Evolutionary conservation across 2,888 invertebrate species (phyloP).

Genomic region (Phytoseiulus persimilis): DNA sequence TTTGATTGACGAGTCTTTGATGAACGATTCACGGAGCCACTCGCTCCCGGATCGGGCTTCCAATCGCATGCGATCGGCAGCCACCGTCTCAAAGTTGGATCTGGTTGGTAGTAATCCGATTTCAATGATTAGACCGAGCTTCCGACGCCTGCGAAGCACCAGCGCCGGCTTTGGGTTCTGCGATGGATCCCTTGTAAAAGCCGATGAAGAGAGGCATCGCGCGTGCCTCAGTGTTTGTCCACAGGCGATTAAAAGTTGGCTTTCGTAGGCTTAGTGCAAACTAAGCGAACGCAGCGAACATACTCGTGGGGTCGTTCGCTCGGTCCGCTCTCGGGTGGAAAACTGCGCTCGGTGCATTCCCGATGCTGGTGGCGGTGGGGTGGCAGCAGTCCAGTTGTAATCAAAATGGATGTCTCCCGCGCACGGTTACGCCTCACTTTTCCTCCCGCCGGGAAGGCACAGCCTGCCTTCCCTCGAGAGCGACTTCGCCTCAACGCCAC

Average conservation of each 20-base stretch:
- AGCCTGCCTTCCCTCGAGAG: background rate
- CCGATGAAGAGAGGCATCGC: background rate
- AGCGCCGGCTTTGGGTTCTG: background rate
- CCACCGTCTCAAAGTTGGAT: background rate
- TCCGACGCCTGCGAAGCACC: background rate
- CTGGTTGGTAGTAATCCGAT: background rate
- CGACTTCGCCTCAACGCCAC: background rate
- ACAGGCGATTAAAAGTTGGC: conserved; percentile 35
- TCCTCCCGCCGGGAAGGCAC: background rate
- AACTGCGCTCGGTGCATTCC: background rate
- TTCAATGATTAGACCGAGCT: background rate
- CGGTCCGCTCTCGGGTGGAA: background rate
- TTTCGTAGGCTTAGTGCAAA: conserved; percentile 10
- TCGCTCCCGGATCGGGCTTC: too few relatives aligned
- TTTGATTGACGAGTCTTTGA: too few relatives aligned
- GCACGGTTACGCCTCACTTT: conserved; percentile 5
- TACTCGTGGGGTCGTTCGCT: background rate
- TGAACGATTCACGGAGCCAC: too few relatives aligned
- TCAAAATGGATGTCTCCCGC: background rate
- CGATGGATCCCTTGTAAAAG: background rate
- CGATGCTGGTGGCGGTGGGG: background rate
- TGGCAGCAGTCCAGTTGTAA: background rate
- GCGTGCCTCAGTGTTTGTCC: conserved; percentile 14
- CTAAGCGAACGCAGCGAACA: background rate
- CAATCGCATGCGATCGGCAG: background rate